phyloP scores from a whole-genome alignment of 2,797 vertebrate species.

The Onychomys arenicola region DNA sequence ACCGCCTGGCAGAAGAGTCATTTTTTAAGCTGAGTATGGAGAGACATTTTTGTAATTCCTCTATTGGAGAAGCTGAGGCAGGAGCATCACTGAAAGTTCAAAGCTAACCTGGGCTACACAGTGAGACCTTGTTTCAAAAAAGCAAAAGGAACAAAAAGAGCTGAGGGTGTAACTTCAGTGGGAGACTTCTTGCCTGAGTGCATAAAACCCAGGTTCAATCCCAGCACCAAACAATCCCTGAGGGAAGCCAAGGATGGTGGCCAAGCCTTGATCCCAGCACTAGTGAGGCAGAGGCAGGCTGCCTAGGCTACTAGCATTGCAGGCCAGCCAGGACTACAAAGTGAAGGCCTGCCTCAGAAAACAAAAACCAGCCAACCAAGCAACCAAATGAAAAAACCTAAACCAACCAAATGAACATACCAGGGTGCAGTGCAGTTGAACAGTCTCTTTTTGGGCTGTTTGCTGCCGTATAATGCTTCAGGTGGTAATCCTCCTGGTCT shows the following conservation, averaged over 20 bases:
- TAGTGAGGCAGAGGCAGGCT: not conserved
- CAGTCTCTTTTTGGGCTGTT: not conserved
- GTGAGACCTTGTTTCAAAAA: not conserved
- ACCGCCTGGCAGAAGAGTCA: not conserved
- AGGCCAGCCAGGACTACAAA: not conserved
- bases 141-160: not conserved
- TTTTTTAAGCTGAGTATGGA: not conserved
- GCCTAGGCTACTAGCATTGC: not conserved
- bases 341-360: not conserved
- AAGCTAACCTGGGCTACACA: not conserved
- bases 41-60: not conserved
- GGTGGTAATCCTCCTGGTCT: not conserved
- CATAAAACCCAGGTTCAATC: not conserved
- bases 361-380: not conserved
- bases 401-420: not conserved
- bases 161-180: not conserved
- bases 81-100: not conserved
- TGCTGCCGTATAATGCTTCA: not conserved
- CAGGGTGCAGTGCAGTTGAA: not conserved
- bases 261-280: not conserved
- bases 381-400: not conserved
- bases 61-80: not conserved
- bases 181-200: not conserved
- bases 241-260: not conserved
- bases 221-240: not conserved